Base-by-base conservation (phyloP, 2,888 invertebrate species). In the Bembecia ichneumoniformis region DNA sequence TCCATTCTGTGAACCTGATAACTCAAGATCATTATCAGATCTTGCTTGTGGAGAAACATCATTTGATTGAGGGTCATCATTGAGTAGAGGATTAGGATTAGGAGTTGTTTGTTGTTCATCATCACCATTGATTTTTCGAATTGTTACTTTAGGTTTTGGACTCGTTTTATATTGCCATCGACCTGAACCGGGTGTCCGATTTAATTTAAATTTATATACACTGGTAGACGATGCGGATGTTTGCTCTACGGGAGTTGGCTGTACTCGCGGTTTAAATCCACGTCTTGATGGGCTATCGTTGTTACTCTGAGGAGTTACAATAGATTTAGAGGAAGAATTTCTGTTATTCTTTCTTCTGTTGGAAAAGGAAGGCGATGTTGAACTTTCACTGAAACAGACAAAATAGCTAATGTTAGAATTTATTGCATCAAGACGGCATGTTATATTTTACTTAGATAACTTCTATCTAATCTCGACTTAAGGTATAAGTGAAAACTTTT, bases 111-210 rank as follows among this genome's bases (percentile, higher is more conserved):
- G 84, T 56, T 75, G 72, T 17, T 83, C 83, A 52, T 90, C 89
- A 51, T 89, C 90, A 50, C 88, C 88, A 49, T 87, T 88, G 60
- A 90, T 89, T 68, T 94, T 93, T 49, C 94, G 88, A 58, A 96
- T 95, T 47, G 91, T 91, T 7, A 96, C 92, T 72, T 95, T 90
- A 3, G 96, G 96, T 74, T 95, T 96, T 0, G 95, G 92, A 17
- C 95, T 94, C 9, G 96, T 95, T 81, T 95, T 96, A 77, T 96
- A 96, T 63, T 95, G 94, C 96, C 96, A 96, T 59, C 96, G 91
- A 49, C 96, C 95, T 45, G 93, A 92, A 3, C 95, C 95, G 47
- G 93, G 94, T 11, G 94, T 89, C 46, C 95, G 89, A 66, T 94
- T 94, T 44, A 96, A 80, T 73, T 95, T 96, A 63, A 95, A 92